These are phyloP conservation scores for Pristionchus arcanus DNA, from an alignment of 2,888 invertebrate genomes.

Conservation along the genomic window DNA sequence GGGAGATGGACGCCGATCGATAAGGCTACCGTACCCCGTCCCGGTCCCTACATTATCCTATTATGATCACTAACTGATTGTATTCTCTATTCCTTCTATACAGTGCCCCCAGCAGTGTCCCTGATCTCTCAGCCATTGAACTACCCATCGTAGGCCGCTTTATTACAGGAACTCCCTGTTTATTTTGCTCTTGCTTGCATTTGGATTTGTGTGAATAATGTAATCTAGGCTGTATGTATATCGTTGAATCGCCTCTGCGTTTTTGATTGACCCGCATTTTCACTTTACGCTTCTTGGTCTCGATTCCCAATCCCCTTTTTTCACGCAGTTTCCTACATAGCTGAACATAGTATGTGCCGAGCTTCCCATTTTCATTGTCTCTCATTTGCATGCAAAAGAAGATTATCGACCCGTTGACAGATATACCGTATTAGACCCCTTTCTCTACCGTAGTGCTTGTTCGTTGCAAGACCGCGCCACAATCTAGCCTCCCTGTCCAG, in stretches of 20 bases:
- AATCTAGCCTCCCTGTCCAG: slow-evolving; percentile 14
- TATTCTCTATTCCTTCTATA: background rate
- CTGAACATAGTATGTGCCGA: slow-evolving; percentile 39
- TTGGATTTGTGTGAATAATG: slow-evolving; percentile 13
- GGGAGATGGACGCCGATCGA: slow-evolving; percentile 75
- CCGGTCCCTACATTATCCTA: background rate
- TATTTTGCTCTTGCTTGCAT: background rate
- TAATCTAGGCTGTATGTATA: slow-evolving; percentile 26
- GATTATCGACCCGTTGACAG: slow-evolving; percentile 43
- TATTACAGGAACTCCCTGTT: background rate
- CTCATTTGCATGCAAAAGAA: background rate
- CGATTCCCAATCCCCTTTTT: background rate
- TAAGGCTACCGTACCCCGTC: background rate
- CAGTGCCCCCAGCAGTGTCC: background rate
- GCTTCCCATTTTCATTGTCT: background rate
- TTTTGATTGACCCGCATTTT: slow-evolving; percentile 16
- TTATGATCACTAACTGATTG: too few species aligned
- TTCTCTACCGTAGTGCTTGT: slow-evolving; percentile 13
- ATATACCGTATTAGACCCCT: slow-evolving; percentile 39
- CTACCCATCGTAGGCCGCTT: background rate
- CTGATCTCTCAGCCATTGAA: slow-evolving; percentile 11
- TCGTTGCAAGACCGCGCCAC: slow-evolving; percentile 6
- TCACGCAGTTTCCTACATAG: background rate
- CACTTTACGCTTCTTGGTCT: slow-evolving; percentile 5
- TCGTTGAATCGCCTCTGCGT: background rate